These are phyloP conservation scores for Gymnothorax javanicus DNA, from an alignment of 2,797 vertebrate genomes.

Conservation along the genomic window DNA sequence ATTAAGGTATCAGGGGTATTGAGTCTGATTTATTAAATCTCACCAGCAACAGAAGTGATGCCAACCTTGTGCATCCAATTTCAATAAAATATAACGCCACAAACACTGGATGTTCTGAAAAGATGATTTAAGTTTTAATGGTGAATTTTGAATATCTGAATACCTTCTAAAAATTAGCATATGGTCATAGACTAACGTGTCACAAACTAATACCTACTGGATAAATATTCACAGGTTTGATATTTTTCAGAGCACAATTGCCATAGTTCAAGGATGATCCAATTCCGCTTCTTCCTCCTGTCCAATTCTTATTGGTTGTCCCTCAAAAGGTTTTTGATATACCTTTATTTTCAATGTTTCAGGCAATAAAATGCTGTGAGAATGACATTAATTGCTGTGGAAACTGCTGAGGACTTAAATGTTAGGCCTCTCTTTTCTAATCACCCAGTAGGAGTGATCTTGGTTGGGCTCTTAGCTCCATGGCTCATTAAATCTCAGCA, in stretches of 20 bases:
- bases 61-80: constrained; percentile 10
- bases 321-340: constrained; percentile 43
- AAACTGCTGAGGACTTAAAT: constrained; percentile 14
- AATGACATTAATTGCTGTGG: constrained; percentile 60
- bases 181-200: not conserved
- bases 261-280: not conserved
- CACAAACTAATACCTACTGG: not conserved
- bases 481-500: constrained; percentile 73
- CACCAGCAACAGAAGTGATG: not conserved
- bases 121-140: not conserved
- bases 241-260: not conserved
- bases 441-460: constrained; percentile 49
- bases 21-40: constrained; percentile 19
- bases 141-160: not conserved
- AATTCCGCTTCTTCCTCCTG: not conserved
- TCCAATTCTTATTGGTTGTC: not conserved
- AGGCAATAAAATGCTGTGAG: constrained; percentile 62
- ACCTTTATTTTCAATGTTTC: constrained; percentile 57
- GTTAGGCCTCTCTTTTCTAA: constrained; percentile 38
- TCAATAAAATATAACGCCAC: not conserved
- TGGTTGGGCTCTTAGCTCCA: constrained; percentile 48
- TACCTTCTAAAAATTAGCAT: not conserved
- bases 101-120: not conserved
- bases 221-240: not conserved
- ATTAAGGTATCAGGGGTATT: not conserved